phyloP scores from a whole-genome alignment of 2,888 invertebrate genomes.

The Ctena decussata region DNA sequence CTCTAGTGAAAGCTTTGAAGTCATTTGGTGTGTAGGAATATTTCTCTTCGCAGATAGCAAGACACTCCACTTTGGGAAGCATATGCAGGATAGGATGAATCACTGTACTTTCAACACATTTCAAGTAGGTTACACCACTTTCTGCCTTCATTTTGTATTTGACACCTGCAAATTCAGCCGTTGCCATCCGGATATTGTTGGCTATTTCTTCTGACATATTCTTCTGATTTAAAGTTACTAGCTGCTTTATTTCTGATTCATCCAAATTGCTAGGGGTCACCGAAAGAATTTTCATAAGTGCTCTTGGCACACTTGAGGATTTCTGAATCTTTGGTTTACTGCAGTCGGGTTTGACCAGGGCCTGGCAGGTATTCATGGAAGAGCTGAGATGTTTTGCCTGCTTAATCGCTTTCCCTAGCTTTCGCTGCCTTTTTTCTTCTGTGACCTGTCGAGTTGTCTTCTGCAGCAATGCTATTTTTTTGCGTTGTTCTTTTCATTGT shows the following conservation, averaged over 20 bases:
- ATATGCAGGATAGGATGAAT: background rate
- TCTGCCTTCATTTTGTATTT: background rate
- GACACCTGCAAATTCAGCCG: slow-evolving; percentile 3
- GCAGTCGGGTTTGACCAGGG: background rate
- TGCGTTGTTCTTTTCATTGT: slow-evolving; percentile 7
- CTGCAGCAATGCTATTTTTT: background rate
- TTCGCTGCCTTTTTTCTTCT: background rate
- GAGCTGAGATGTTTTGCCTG: background rate
- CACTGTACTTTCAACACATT: background rate
- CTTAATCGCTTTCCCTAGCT: background rate
- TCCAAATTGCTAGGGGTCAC: background rate
- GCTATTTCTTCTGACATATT: background rate
- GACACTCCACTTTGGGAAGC: background rate
- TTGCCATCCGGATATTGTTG: background rate
- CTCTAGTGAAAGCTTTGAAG: background rate
- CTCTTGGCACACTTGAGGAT: background rate
- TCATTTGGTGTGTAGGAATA: slow-evolving; percentile 8
- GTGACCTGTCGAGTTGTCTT: background rate
- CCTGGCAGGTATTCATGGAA: slow-evolving; percentile 31
- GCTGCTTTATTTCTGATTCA: background rate
- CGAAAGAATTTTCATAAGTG: background rate
- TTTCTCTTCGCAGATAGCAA: slow-evolving; percentile 11
- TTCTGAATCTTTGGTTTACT: slow-evolving; percentile 26
- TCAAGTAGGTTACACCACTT: background rate
- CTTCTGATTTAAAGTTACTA: background rate